Conservation (phyloP, 2,888 invertebrate genomes). For the Sarcophaga variegata region DNA sequence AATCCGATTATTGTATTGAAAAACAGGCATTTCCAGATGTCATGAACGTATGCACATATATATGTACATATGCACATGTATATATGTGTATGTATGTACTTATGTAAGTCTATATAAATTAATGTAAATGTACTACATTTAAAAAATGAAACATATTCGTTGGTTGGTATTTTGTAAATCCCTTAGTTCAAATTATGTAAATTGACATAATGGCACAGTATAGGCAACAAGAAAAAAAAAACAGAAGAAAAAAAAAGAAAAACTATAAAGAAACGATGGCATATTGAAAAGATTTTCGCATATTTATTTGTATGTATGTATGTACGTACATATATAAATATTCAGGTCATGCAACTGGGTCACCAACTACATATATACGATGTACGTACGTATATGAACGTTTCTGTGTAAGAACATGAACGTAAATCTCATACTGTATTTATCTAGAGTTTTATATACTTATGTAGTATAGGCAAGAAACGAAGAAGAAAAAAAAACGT, state of each 20-base stretch:
- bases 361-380: slow-evolving; percentile 35
- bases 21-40: background rate
- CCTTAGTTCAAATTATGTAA: slow-evolving; percentile 65
- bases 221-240: slow-evolving; percentile 9
- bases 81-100: background rate
- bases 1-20: slow-evolving; percentile 51
- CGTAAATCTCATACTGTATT: slow-evolving; percentile 31
- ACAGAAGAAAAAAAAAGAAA: background rate
- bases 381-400: slow-evolving; percentile 34
- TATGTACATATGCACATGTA: no score
- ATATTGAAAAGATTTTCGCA: slow-evolving; percentile 67
- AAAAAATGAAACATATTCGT: slow-evolving; percentile 25
- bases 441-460: slow-evolving; percentile 31
- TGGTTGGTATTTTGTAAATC: slow-evolving; percentile 56
- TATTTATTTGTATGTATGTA: slow-evolving; percentile 32
- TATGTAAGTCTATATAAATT: background rate
- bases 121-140: slow-evolving; percentile 1
- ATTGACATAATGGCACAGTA: slow-evolving; percentile 62
- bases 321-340: slow-evolving; percentile 19
- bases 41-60: background rate
- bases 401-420: slow-evolving; percentile 1
- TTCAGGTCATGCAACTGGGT: slow-evolving; percentile 68
- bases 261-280: slow-evolving; percentile 20
- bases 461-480: slow-evolving; percentile 1
- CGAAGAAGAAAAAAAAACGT: slow-evolving; percentile 12